Conservation (phyloP, 2,888 invertebrate species). For the Sinhomidia bicolor region DNA sequence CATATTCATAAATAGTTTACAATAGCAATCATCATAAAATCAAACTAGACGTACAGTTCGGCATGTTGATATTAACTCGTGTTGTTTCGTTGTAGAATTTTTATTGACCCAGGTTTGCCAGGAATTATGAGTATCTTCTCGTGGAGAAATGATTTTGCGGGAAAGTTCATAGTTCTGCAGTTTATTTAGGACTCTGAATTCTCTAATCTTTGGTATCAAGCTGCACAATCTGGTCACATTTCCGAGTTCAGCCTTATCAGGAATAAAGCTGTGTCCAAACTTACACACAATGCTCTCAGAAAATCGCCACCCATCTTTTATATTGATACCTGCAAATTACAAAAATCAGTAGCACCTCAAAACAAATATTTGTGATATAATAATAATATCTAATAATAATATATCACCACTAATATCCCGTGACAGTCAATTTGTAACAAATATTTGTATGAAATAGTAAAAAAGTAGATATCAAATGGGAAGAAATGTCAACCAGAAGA, state of each 20-base stretch:
- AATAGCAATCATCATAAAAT: no score
- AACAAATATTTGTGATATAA: no score
- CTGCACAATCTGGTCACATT: slow-evolving; percentile 59
- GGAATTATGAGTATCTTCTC: not conserved
- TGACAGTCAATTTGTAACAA: no score
- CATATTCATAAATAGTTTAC: no score
- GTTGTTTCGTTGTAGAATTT: not conserved
- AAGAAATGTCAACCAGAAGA: no score
- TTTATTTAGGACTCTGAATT: slow-evolving; percentile 64
- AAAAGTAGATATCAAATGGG: no score
- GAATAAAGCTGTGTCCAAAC: not conserved
- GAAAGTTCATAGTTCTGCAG: slow-evolving; percentile 62
- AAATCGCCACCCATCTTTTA: slow-evolving; percentile 17
- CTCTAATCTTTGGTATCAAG: slow-evolving; percentile 74
- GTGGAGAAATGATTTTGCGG: slow-evolving; percentile 58
- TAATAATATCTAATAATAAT: no score
- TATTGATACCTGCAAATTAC: no score
- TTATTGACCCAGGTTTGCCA: slow-evolving; percentile 8
- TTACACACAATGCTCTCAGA: slow-evolving; percentile 26
- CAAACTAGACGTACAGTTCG: no score
- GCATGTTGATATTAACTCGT: not conserved
- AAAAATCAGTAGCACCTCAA: no score
- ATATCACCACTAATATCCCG: not conserved
- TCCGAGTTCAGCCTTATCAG: slow-evolving; percentile 30
- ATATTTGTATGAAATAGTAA: not conserved